Evolutionary conservation across 2,113 vertebrate genomes (phyloP).

Genomic region (Parus major): DNA sequence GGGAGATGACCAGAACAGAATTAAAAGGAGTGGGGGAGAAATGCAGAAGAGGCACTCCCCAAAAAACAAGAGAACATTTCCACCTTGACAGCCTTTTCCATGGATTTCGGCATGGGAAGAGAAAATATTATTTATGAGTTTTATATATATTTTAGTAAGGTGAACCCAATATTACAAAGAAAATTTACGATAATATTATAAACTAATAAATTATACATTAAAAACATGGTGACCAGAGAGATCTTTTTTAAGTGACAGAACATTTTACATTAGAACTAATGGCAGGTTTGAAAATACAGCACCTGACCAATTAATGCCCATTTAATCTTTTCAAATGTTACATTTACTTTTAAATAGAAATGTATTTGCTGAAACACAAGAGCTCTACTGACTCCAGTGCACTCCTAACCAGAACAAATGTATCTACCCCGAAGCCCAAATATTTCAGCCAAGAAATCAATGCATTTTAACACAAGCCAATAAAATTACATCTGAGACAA

Average conservation of each 20-base stretch:
- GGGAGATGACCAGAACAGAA: neutral
- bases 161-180: neutral
- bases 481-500: conserved; percentile 30
- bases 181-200: neutral
- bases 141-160: neutral
- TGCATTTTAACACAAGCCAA: conserved; percentile 55
- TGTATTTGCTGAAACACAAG: neutral
- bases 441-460: conserved; percentile 50
- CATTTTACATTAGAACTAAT: neutral
- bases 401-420: conserved; percentile 31
- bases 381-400: neutral
- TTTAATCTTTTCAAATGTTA: neutral
- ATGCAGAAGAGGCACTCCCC: fast-evolving
- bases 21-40: fast-evolving
- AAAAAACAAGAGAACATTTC: neutral
- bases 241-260: neutral
- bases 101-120: fast-evolving
- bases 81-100: neutral
- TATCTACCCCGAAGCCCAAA: neutral
- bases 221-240: neutral
- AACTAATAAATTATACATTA: neutral
- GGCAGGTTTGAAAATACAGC: neutral
- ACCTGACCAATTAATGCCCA: neutral
- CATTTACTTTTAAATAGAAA: neutral
- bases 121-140: neutral